These are phyloP conservation scores for Micrastur ruficollis DNA, from an alignment of 2,797 vertebrate genomes.

Conservation along the genomic window DNA sequence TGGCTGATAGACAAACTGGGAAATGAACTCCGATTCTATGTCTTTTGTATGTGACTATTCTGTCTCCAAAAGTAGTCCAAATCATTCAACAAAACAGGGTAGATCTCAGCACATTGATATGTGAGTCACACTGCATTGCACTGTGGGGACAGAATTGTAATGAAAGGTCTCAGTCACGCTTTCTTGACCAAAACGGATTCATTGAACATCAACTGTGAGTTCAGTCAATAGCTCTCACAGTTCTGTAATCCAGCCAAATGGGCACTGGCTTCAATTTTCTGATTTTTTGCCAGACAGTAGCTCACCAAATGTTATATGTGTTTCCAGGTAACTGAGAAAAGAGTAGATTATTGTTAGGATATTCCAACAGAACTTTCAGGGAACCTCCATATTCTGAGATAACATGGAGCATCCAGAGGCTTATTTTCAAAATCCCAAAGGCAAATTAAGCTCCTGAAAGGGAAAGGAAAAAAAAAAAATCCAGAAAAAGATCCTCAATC, in stretches of 20 bases:
- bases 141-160: background rate
- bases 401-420: background rate
- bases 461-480: background rate
- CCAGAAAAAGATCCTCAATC: background rate
- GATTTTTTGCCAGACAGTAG: background rate
- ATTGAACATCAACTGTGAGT: background rate
- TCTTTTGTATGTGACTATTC: background rate
- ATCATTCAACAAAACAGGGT: background rate
- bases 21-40: background rate
- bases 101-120: background rate
- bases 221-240: background rate
- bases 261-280: background rate
- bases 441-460: background rate
- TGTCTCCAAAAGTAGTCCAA: background rate
- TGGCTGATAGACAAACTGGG: background rate
- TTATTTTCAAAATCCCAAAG: background rate
- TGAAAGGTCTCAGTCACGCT: background rate
- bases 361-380: background rate
- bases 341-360: background rate
- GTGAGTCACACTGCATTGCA: background rate
- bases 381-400: background rate
- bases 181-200: background rate
- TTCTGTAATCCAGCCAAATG: background rate
- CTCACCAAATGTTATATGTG: background rate
- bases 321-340: background rate